Base-by-base conservation (phyloP, 1,140 invertebrate genomes). In the Macrobrachium rosenbergii region DNA sequence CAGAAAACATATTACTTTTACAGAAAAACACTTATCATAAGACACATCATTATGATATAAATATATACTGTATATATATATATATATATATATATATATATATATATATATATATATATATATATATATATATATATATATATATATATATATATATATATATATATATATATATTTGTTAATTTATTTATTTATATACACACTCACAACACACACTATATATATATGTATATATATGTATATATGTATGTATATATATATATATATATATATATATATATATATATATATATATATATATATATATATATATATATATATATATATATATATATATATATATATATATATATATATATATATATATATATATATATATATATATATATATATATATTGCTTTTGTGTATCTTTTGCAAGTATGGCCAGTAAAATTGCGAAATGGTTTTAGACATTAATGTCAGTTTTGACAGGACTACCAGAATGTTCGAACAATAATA, bases 321-420 rank as follows among this genome's bases (percentile, higher is more conserved):
- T 23, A 69, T 23, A 69, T 23, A 69, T 23, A 69, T 23, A 69
- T 23, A 69, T 23, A 23, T 16, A 23, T 69, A 69, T 69, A 69
- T 23, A 69, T 69, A 69, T 69, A 69, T 23, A 69, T 69, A 69
- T 69, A 69, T 69, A 69, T 69, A 69, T 69, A 69, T 69, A 69
- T 69, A 69, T 69, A 69, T 69, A 69, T 69, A 69, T 69, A 69
- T 69, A 69, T 69, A 69, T 69, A 69, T 69, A 69, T 69, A 69
- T 21, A 21, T n/a, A n/a, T n/a, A n/a, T n/a, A n/a, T n/a, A n/a
- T n/a, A n/a, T n/a, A n/a, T n/a, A n/a, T n/a, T n/a, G 37, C 21
- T n/a, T n/a, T n/a, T n/a, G n/a, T n/a, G n/a, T n/a, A n/a, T n/a
- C n/a, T n/a, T n/a, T n/a, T n/a, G n/a, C n/a, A n/a, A n/a, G n/a